Percentiles rank a stretch among this genome's conserved stretches.
phyloP scores from a whole-genome alignment of 2,113 vertebrate species.

The Octodon degus region DNA sequence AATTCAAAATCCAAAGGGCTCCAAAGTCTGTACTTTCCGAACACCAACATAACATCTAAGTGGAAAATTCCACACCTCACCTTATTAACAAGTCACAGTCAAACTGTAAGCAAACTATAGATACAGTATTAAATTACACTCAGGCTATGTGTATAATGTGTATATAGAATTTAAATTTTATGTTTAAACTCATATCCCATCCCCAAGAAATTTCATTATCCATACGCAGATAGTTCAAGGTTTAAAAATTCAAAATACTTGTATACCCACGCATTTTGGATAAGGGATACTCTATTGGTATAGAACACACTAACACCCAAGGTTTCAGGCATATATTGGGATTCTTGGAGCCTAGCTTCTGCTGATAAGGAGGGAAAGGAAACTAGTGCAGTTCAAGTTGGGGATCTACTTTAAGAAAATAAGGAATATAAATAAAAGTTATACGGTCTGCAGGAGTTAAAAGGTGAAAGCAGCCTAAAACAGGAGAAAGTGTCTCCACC shows the following conservation, averaged over 20 bases:
- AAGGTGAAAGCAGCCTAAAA: conserved; percentile 30
- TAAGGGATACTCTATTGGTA: background rate
- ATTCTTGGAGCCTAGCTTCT: background rate
- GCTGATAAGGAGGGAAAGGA: background rate
- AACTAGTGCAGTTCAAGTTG: conserved; percentile 2
- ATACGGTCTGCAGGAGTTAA: background rate
- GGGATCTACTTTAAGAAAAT: conserved; percentile 8
- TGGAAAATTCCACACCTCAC: background rate
- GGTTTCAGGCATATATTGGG: background rate
- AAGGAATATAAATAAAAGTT: background rate
- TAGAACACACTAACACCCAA: background rate
- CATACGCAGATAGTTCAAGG: background rate
- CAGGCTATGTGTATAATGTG: background rate
- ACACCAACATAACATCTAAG: background rate
- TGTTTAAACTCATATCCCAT: background rate
- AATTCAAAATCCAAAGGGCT: background rate
- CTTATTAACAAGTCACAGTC: background rate
- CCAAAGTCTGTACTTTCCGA: background rate
- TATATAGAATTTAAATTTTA: background rate
- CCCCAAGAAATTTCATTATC: background rate
- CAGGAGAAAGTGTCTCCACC: background rate
- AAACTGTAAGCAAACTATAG: background rate
- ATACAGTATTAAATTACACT: background rate
- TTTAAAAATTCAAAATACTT: background rate
- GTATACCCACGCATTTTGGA: background rate